Base-by-base conservation (phyloP, 2,888 invertebrate genomes). In the Leptopilina myrica region DNA sequence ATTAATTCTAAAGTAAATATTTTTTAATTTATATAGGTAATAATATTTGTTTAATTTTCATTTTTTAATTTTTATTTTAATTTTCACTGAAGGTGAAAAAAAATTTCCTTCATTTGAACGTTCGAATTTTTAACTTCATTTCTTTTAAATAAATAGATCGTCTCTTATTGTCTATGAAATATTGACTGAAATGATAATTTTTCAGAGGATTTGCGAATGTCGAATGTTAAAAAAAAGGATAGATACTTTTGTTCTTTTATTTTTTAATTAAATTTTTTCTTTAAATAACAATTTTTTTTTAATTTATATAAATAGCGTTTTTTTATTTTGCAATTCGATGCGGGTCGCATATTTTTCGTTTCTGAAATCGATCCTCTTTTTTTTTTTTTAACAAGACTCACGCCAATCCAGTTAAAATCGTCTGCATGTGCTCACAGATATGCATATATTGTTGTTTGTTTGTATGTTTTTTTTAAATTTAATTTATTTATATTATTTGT, bases 241-340 rank as follows among this genome's bases (percentile, higher is more conserved):
- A 33, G n/a, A 33, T 73, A 73, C 14, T 53, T 73, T 43, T 43
- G 43, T 43, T 66, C 59, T 78, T 33, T 43, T 66, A 46, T 78
- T 33, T 33, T 33, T 33, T 33, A 33, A 33, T 33, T 33, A 33
- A 33, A 33, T 33, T 33, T 12, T 43, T 66, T 81, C 33, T 62
- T 46, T 53, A n/a, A 62, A 62, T 15, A 62, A 8, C 12, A 76
- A 80, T 76, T 78, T 69, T 40, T 69, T 80, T 40, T 33, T n/a
- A n/a, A 80, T 81, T 8, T 43, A 8, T 80, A 80, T 80, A 80
- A 79, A 79, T 81, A 78, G 64, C 79, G 49, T 67, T 64, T 14
- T 56, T 67, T 62, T 62, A 9, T 62, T 49, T 49, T 49, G 49
- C 49, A 49, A 62, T 62, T 80, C 76, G 64, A 64, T 76, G 59